Conservation (phyloP, 2,797 vertebrate species). For the Dromococcyx pavoninus region DNA sequence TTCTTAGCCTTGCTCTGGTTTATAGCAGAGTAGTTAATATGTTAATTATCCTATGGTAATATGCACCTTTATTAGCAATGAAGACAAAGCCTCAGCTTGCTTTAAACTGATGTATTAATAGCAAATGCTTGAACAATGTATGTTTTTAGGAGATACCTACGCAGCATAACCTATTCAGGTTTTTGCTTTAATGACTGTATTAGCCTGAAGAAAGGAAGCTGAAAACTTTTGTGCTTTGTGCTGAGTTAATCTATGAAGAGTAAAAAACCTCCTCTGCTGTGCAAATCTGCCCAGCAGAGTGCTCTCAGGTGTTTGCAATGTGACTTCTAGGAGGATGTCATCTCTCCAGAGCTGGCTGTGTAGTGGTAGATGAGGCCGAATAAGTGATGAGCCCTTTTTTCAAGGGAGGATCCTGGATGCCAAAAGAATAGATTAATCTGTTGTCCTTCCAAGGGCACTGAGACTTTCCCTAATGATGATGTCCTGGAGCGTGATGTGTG, state of each 20-base stretch:
- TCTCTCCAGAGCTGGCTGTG: background rate
- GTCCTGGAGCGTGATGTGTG: background rate
- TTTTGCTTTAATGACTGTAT: background rate
- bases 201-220: background rate
- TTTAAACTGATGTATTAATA: conserved; percentile 3
- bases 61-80: background rate
- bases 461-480: background rate
- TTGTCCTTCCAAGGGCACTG: background rate
- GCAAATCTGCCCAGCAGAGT: background rate
- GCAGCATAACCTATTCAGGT: background rate
- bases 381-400: background rate
- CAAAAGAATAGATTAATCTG: background rate
- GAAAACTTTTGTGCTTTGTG: background rate
- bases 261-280: background rate
- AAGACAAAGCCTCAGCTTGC: conserved; percentile 25
- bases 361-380: background rate
- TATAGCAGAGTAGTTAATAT: background rate
- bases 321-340: background rate
- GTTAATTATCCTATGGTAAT: conserved; percentile 17
- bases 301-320: background rate
- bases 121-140: background rate
- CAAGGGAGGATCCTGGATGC: background rate
- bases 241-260: background rate
- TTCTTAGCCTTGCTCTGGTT: background rate
- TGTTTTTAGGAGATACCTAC: conserved; percentile 1